Conservation (phyloP, 1,140 invertebrate species). For the Pseudomyrmex dendroicus region DNA sequence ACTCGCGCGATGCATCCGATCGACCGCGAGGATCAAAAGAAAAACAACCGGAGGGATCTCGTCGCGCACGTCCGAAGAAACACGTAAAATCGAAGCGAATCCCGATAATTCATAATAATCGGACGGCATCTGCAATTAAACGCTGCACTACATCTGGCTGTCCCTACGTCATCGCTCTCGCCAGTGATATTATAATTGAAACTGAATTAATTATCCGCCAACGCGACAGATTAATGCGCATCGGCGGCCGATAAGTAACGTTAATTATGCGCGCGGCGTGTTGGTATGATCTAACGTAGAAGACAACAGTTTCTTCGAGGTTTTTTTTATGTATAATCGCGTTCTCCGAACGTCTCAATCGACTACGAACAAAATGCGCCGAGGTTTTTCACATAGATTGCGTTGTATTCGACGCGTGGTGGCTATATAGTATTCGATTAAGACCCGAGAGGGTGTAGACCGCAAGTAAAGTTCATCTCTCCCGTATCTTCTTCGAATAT, state of each 20-base stretch:
- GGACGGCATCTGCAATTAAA: conserved; percentile 38
- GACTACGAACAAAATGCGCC: not conserved
- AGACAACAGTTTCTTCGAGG: not conserved
- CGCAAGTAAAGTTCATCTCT: conserved; percentile 16
- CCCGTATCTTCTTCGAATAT: conserved; percentile 58
- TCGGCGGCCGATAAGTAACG: not conserved
- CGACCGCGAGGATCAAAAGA: conserved; percentile 2
- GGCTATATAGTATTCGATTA: conserved; percentile 27
- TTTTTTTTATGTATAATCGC: not conserved
- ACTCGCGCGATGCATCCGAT: conserved; percentile 5
- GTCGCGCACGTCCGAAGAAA: not conserved
- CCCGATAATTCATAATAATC: conserved; percentile 34
- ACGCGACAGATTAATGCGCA: conserved; percentile 49
- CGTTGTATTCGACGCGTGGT: not conserved
- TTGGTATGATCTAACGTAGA: no score
- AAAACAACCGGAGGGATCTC: no score
- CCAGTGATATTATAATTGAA: conserved; percentile 58
- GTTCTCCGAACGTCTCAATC: conserved; percentile 10
- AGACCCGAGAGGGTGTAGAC: not conserved
- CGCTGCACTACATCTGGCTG: conserved; percentile 14
- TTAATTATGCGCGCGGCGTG: conserved; percentile 15
- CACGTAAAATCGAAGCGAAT: conserved; percentile 25
- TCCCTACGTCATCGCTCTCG: conserved; percentile 7
- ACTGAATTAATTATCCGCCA: conserved; percentile 49
- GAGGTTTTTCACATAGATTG: not conserved